Percentiles rank a stretch among this genome's conserved stretches.
Conservation (phyloP, 2,797 vertebrate genomes). For the Amniataba percoides region DNA sequence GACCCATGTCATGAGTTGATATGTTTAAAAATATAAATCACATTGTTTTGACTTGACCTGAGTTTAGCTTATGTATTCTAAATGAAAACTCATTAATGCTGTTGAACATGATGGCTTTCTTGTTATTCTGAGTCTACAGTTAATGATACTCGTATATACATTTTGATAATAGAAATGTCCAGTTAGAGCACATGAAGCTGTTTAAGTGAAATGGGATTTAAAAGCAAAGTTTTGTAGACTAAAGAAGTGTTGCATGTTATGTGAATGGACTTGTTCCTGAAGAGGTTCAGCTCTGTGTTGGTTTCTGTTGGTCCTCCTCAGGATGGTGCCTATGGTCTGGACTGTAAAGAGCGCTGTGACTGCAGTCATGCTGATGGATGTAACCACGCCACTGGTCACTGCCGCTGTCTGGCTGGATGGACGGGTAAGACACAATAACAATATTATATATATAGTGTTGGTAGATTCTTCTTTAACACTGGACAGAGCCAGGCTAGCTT, state of each 20-base stretch:
- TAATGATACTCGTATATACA: no score
- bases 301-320: constrained; percentile 58
- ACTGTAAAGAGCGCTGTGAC: constrained; percentile 94
- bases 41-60: not conserved
- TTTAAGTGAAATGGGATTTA: not conserved
- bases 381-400: constrained; percentile 92
- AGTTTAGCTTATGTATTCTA: not conserved
- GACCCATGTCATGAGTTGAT: no score
- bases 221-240: not conserved
- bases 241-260: not conserved
- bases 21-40: no score
- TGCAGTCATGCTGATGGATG: constrained; percentile 97
- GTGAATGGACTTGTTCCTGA: not conserved
- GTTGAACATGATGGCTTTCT: not conserved
- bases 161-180: not conserved
- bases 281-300: not conserved
- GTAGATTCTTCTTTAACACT: no score
- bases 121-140: not conserved
- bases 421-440: constrained; percentile 86
- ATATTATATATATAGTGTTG: no score
- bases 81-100: not conserved
- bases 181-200: not conserved
- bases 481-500: no score
- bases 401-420: constrained; percentile 95
- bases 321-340: constrained; percentile 94